Evolutionary conservation across 2,113 vertebrate genomes (phyloP).

Genomic region (Perognathus longimembris): DNA sequence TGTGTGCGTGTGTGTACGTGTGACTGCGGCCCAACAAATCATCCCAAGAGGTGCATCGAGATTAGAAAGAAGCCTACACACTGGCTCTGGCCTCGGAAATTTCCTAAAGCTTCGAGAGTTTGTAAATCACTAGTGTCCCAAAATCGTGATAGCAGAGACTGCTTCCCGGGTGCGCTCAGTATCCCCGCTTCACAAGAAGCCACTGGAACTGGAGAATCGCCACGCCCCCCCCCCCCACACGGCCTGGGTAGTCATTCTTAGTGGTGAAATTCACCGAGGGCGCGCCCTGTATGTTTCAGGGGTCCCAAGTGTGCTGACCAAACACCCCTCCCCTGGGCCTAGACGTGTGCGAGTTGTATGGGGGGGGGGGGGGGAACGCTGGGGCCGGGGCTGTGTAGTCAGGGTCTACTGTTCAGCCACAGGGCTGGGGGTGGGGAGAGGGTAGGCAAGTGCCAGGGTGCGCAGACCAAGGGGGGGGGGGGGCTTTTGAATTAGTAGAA

Average conservation of each 20-base stretch:
- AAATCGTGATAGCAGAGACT: neutral
- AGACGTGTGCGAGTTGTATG: neutral
- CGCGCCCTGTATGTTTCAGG: neutral
- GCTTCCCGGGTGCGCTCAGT: neutral
- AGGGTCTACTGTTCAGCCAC: slow-evolving; percentile 34
- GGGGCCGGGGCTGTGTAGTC: slow-evolving; percentile 47
- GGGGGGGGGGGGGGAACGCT: neutral
- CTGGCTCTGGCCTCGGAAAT: slow-evolving; percentile 35
- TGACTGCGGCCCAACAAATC: slow-evolving; percentile 5
- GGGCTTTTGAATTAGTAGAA: neutral
- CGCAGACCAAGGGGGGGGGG: neutral
- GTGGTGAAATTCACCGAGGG: neutral
- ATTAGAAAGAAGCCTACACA: slow-evolving; percentile 1
- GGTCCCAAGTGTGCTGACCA: neutral
- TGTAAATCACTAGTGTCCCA: slow-evolving; percentile 27
- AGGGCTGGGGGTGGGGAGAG: neutral
- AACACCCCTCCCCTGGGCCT: neutral
- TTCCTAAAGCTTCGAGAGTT: slow-evolving; percentile 47
- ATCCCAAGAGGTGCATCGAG: neutral
- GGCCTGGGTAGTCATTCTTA: neutral
- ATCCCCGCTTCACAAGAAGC: neutral
- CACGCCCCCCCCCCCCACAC: no score
- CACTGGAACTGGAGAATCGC: no score
- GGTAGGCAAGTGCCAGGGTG: neutral
- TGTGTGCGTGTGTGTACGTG: slow-evolving; percentile 41